Conservation (phyloP, 2,113 vertebrate species). For the Dicrurus megarhynchus region DNA sequence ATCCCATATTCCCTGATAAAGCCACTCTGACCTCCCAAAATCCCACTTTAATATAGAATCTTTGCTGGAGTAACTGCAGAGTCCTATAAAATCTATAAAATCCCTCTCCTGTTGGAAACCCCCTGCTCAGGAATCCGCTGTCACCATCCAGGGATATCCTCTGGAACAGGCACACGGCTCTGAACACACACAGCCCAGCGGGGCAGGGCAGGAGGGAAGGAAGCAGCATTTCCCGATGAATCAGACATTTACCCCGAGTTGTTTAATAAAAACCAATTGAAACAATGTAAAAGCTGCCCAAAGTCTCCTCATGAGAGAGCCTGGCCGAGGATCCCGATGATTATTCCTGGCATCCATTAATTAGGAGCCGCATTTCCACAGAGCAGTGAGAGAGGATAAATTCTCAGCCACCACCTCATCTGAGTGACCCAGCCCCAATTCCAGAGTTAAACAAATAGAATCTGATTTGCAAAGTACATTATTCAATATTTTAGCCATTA, state of each 20-base stretch:
- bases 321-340: neutral
- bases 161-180: neutral
- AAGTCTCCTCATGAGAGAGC: neutral
- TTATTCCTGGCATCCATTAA: neutral
- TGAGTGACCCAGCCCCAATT: conserved; percentile 73
- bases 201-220: neutral
- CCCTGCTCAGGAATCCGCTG: neutral
- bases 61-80: neutral
- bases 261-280: neutral
- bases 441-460: conserved; percentile 77
- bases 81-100: fast-evolving
- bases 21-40: neutral
- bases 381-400: conserved; percentile 71
- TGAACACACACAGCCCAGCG: fast-evolving
- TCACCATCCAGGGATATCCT: fast-evolving
- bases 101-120: fast-evolving
- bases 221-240: fast-evolving
- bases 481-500: conserved; percentile 80
- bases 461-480: conserved; percentile 80
- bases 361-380: neutral
- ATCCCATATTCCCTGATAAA: neutral
- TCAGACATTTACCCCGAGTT: neutral
- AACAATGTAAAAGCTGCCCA: neutral
- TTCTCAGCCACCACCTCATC: conserved; percentile 49
- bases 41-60: fast-evolving